Base-by-base conservation (phyloP, 1,140 invertebrate species). In the Teleopsis dalmanni region DNA sequence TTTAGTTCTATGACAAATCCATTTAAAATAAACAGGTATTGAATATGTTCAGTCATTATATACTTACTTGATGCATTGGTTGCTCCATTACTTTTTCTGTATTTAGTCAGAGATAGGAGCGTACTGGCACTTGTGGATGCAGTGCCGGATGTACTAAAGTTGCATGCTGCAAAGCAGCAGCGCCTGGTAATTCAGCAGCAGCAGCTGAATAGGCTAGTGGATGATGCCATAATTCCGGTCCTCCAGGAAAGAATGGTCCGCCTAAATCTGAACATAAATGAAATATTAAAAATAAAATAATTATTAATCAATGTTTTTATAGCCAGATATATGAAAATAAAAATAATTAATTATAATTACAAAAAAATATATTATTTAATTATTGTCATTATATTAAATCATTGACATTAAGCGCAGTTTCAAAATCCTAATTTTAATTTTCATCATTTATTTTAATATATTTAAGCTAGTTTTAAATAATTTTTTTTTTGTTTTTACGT, bases 91-190 rank as follows among this genome's bases (percentile, higher is more conserved):
- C 65, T 84, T 85, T 88, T 79, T 88, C 86, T 81, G 85, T 84
- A 86, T 87, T 87, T 90, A 91, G 87, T 91, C 87, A 91, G 84
- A 91, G 88, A 83, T 90, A 92, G 78, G 87, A 91, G 80, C 88
- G 86, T 78, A 91, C 88, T 72, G 91, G 91, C 78, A 95, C 88
- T 83, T 96, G 92, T 73, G 91, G 91, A 78, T 95, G 91, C 73
- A 95, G 85, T 72, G 91, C 91, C 68, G 91, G 92, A 76, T 95
- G 92, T 58, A 95, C 88, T 58, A 94, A 80, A 46, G 87, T 86
- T 54, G 86, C 84, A 73, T 91, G 89, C 70, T 92, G 90, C 57
- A 93, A 78, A 42, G 83, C 79, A 47, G 68, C 68, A 34, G 85
- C 81, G 26, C 83, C 83, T 50, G 85, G 88, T 65, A 92, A 75